A percentile compares a stretch with the other conserved stretches of the same genome.
phyloP scores from a whole-genome alignment of 2,888 invertebrate genomes.

The Malacosoma neustria region DNA sequence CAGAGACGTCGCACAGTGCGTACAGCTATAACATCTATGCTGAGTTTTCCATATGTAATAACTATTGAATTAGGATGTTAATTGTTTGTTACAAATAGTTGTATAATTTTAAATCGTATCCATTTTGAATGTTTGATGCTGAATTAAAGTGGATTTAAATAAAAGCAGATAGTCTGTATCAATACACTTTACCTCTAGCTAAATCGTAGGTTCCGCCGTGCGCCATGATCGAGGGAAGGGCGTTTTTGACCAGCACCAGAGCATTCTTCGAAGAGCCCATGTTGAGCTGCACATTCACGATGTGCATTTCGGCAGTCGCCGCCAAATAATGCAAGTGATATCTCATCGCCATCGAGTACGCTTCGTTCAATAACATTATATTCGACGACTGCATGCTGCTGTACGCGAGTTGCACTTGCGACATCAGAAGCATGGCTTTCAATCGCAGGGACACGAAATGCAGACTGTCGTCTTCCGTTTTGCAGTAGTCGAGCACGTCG shows the following conservation, averaged over 20 bases:
- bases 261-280: constrained; percentile 87
- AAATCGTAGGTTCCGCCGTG: constrained; percentile 89
- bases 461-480: constrained; percentile 65
- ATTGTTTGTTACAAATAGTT: too few relatives aligned
- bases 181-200: constrained; percentile 73
- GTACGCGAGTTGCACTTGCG: constrained; percentile 77
- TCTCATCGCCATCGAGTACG: constrained; percentile 82
- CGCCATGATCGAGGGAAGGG: constrained; percentile 82
- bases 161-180: too few relatives aligned
- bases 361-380: constrained; percentile 78
- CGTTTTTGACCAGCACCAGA: constrained; percentile 79
- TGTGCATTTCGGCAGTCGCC: constrained; percentile 83
- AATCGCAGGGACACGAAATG: constrained; percentile 74
- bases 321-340: constrained; percentile 86
- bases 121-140: too few relatives aligned
- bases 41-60: too few relatives aligned
- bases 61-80: too few relatives aligned
- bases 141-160: too few relatives aligned
- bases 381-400: constrained; percentile 69
- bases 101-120: too few relatives aligned
- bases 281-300: constrained; percentile 84
- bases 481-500: constrained; percentile 68
- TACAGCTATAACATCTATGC: too few relatives aligned
- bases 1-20: too few relatives aligned
- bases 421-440: constrained; percentile 80